These are phyloP conservation scores for Lasiurus cinereus DNA, from an alignment of 2,113 vertebrate genomes.

Conservation along the genomic window DNA sequence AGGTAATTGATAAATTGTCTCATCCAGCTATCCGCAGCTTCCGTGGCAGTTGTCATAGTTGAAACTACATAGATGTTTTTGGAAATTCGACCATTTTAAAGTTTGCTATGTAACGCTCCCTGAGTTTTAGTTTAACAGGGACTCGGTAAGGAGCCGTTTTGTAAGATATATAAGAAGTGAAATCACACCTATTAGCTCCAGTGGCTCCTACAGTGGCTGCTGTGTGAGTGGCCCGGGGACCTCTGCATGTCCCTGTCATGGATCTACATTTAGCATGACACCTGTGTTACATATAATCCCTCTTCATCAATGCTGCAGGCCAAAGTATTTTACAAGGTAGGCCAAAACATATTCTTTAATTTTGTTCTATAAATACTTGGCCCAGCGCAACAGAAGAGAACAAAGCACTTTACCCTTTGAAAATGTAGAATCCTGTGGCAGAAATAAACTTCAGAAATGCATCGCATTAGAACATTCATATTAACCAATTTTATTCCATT, in stretches of 20 bases:
- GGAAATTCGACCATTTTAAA: neutral
- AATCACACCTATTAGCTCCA: no score
- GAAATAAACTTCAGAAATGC: neutral
- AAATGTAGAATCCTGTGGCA: neutral
- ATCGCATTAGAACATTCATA: slow-evolving; percentile 22
- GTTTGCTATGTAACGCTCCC: neutral
- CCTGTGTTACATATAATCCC: no score
- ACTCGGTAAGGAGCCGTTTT: neutral
- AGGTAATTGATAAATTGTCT: neutral
- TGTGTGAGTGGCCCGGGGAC: rapidly evolving
- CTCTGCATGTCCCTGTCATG: rapidly evolving
- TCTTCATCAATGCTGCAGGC: neutral
- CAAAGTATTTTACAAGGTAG: neutral
- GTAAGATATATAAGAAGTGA: neutral
- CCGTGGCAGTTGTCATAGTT: neutral
- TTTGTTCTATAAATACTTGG: neutral
- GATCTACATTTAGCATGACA: neutral
- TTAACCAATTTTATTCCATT: neutral
- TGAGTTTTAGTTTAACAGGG: neutral
- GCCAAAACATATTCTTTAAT: neutral
- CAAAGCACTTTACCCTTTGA: neutral
- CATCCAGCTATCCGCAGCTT: neutral
- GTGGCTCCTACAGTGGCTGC: neutral
- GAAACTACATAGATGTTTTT: neutral
- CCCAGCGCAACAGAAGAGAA: neutral